These are phyloP conservation scores for Meghimatium bilineatum DNA, from an alignment of 2,888 invertebrate species.

Conservation along the genomic window DNA sequence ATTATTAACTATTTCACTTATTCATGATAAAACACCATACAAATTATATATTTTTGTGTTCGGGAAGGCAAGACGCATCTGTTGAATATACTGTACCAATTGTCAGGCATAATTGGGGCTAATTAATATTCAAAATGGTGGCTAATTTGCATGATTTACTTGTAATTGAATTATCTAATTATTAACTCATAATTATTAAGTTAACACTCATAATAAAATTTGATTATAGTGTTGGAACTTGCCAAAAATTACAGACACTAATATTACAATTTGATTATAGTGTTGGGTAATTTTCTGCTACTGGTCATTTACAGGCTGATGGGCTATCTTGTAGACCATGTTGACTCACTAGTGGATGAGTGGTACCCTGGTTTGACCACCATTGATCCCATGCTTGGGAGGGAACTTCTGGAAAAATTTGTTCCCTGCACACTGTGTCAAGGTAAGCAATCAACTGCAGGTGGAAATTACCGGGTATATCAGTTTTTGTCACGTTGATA, in stretches of 20 bases:
- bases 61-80: too few relatives aligned
- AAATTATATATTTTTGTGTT: too few relatives aligned
- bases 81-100: too few relatives aligned
- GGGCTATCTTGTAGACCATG: conserved; percentile 70
- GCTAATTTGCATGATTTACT: too few relatives aligned
- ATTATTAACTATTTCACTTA: too few relatives aligned
- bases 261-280: background rate
- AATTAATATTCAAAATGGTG: too few relatives aligned
- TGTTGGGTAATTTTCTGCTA: background rate
- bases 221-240: too few relatives aligned
- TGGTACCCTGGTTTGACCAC: conserved; percentile 74
- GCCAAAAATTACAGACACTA: background rate
- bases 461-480: background rate
- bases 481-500: too few relatives aligned
- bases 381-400: conserved; percentile 68
- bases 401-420: conserved; percentile 65
- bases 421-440: conserved; percentile 66
- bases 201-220: too few relatives aligned
- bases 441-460: conserved; percentile 53
- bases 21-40: too few relatives aligned
- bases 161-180: too few relatives aligned
- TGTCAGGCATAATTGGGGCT: too few relatives aligned
- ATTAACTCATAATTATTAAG: background rate
- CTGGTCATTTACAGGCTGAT: conserved; percentile 60
- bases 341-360: conserved; percentile 73